These are phyloP conservation scores for Vidua macroura DNA, from an alignment of 2,113 vertebrate genomes.

Conservation along the genomic window DNA sequence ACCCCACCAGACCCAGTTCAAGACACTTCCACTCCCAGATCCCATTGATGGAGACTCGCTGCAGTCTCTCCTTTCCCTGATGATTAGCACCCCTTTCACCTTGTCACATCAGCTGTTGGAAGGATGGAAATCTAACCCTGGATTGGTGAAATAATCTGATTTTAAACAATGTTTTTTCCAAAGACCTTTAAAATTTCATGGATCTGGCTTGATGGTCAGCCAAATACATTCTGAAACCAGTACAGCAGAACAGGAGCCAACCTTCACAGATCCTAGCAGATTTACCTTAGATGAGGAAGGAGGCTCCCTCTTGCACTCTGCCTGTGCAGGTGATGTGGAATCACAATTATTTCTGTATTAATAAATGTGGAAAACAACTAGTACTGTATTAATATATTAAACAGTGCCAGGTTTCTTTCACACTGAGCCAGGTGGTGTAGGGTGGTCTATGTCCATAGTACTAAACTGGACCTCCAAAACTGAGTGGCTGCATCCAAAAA, in stretches of 20 bases:
- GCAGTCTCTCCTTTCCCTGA: background rate
- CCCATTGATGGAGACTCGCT: background rate
- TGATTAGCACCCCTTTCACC: background rate
- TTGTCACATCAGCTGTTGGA: background rate
- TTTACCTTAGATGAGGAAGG: background rate
- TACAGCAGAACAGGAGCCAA: background rate
- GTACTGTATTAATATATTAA: background rate
- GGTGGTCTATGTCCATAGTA: accelerated
- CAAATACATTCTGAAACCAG: background rate
- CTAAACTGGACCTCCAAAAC: background rate
- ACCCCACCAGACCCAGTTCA: background rate
- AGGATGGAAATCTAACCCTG: background rate
- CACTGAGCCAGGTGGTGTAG: background rate
- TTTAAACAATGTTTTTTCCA: background rate
- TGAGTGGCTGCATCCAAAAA: background rate
- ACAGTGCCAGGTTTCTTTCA: background rate
- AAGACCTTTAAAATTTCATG: background rate
- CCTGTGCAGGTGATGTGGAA: background rate
- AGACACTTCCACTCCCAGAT: background rate
- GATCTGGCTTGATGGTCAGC: background rate
- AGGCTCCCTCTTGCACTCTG: background rate
- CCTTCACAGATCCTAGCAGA: background rate
- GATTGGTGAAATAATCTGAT: background rate
- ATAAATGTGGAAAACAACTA: background rate
- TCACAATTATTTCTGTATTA: background rate